Evolutionary conservation across 2,113 vertebrate species (phyloP), one percentile per base, ranked within the genome.

Genomic region (Anser cygnoides): DNA sequence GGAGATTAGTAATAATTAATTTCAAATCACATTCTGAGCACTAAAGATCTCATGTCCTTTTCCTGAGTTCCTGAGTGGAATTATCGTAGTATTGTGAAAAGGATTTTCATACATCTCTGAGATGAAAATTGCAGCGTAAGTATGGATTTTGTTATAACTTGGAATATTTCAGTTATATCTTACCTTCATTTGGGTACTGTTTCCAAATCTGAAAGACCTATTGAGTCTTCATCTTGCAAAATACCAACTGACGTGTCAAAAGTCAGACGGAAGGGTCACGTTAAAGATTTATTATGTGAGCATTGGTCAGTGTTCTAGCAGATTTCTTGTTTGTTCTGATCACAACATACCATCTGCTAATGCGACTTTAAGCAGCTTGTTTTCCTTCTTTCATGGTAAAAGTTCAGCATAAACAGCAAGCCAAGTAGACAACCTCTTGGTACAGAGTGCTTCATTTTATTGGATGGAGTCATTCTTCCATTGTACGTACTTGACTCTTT

Each of bases 401-500:
- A 83, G 11, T 71, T 58, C 54, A 50, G 76, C 71, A 54, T 73
- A 84, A 93, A 70, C 19, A 70, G 35, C 67, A 83, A 79, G 82
- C 66, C 81, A 79, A 84, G 63, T 13, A 86, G 75, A 35, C 81
- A 87, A 62, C 55, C 65, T 72, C 54, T 73, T 83, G 43, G 49
- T 95, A 65, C 66, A 62, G 25, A 95, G 49, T 65, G 73, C 50
- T 75, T 87, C 31, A 2, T 81, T 92, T 71, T 63, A 57, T 39
- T 94, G 85, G 41, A 71, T 78, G 73, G 80, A 88, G 81, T 79
- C 65, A 89, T 92, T 95, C 74, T 86, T 85, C 73, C 63, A 87
- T 93, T 94, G 73, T 89, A 89, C 80, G 85, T 93, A 88, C 80
- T 85, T 91, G 90, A 95, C 95, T 94, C 82, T 82, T 66, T 35